Evolutionary conservation across 2,888 invertebrate genomes (phyloP).

Genomic region (Cheilosia variabilis): DNA sequence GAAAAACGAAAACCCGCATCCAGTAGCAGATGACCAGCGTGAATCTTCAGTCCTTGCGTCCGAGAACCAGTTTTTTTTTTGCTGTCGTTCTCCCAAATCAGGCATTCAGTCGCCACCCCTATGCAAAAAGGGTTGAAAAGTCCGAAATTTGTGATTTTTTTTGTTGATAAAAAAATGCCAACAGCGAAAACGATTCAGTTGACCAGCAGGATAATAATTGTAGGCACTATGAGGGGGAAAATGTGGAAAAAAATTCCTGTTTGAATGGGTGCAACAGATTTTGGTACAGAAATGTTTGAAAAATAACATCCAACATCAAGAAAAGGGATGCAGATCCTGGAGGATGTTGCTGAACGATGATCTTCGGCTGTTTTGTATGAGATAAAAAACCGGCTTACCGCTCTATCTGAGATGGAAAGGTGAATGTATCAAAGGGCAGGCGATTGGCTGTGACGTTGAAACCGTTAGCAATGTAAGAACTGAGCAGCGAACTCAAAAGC

Average conservation of each 20-base stretch:
- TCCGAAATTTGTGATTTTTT: slow-evolving; percentile 69
- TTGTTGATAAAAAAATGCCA: slow-evolving; percentile 33
- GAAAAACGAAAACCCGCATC: slow-evolving; percentile 46
- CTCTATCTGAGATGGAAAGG: slow-evolving; percentile 23
- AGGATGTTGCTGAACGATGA: slow-evolving; percentile 48
- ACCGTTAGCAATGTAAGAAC: slow-evolving; percentile 30
- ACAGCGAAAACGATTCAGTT: slow-evolving; percentile 49
- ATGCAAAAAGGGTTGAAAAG: slow-evolving; percentile 70
- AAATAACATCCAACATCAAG: slow-evolving; percentile 73
- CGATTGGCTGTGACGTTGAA: background rate
- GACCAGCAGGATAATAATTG: slow-evolving; percentile 60
- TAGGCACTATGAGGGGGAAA: slow-evolving; percentile 63
- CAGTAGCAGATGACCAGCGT: slow-evolving; percentile 67
- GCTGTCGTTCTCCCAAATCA: slow-evolving; percentile 13
- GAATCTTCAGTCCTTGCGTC: slow-evolving; percentile 60
- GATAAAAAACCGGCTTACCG: slow-evolving; percentile 68
- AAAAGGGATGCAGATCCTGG: slow-evolving; percentile 68
- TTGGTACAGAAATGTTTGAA: slow-evolving; percentile 51
- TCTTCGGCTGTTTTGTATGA: slow-evolving; percentile 46
- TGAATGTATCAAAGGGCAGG: background rate
- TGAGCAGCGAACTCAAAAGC: background rate
- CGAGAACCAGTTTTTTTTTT: slow-evolving; percentile 64
- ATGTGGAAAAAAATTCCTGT: slow-evolving; percentile 57
- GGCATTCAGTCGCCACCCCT: slow-evolving; percentile 51
- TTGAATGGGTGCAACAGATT: slow-evolving; percentile 34